Evolutionary conservation across 2,113 vertebrate species (phyloP), one percentile per base, ranked within the genome.

Genomic region (Chroicocephalus ridibundus): DNA sequence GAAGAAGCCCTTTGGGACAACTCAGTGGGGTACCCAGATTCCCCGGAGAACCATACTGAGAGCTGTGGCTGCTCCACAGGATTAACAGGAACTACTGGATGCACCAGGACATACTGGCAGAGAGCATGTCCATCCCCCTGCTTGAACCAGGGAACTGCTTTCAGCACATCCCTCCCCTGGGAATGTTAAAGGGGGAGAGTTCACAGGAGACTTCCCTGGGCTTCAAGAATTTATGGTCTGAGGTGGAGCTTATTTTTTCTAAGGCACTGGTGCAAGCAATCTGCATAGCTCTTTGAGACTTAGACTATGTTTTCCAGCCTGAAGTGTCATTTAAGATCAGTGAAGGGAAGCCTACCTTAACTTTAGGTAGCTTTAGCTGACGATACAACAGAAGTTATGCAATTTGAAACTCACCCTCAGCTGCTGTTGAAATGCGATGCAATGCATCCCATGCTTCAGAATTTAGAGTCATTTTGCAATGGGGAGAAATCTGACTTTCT

Each of bases 401-500:
- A 57, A 1, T 70, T 58, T 76, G 54, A 74, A 82, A 55, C 22
- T 49, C 4, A 0, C 20, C 6, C 31, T 78, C 1, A 1, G 1
- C 13, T 64, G 52, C 44, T 68, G 20, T 68, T 91, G 47, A 76
- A 91, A 61, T 49, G 34, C 1, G 3, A 31, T 86, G 15, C 17
- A 32, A 10, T 12, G 2, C 42, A 31, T 75, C 8, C 18, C 27
- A 4, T 31, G 9, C 27, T 82, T 62, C 24, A 71, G 70, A 82
- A 69, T 69, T 57, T 24, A 18, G 27, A 46, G 11, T 34, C 4
- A 12, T 85, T 85, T 88, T 84, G 11, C 32, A 38, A 71, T 78
- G 15, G 29, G 31, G 14, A 54, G 11, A 75, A 78, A 11, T 13
- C 2, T 55, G 36, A 55, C 15, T 52, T 60, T 82, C 13, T 89